A percentile compares a stretch with the other conserved stretches of the same genome.
Conservation (phyloP, 2,797 vertebrate genomes). For the Antennarius maculatus region DNA sequence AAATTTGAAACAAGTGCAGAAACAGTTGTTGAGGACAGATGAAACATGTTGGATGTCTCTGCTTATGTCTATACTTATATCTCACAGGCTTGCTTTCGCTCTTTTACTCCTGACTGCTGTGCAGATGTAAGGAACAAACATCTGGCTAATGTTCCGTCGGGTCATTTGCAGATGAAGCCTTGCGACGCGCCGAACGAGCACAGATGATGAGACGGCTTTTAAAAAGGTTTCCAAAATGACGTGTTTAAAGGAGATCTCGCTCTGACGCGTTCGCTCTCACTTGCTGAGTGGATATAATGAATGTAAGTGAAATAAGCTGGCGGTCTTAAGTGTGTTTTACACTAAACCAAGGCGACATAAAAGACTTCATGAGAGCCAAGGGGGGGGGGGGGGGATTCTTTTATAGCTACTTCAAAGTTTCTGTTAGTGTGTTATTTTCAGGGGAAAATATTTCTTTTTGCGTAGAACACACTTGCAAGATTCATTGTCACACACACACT, state of each 20-base stretch:
- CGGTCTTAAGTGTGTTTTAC: conserved; percentile 16
- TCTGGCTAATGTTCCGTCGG: conserved; percentile 64
- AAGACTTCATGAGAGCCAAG: conserved; percentile 6
- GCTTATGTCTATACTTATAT: conserved; percentile 5
- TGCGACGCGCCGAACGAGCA: conserved; percentile 21
- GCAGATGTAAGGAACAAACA: conserved; percentile 51
- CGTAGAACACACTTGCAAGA: conserved; percentile 4
- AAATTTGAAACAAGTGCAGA: too few relatives aligned
- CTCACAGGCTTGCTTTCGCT: conserved; percentile 37
- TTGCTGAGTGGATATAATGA: conserved; percentile 29
- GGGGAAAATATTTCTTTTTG: neutral
- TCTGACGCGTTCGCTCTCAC: conserved; percentile 32
- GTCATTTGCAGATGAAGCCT: conserved; percentile 60
- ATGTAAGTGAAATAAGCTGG: conserved; percentile 16
- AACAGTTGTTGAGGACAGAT: too few relatives aligned
- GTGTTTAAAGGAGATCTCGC: conserved; percentile 20
- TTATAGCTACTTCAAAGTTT: neutral
- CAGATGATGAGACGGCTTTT: conserved; percentile 65
- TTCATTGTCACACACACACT: conserved; percentile 9
- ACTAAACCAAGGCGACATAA: conserved; percentile 4
- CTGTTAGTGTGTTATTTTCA: neutral
- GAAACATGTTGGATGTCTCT: too few relatives aligned
- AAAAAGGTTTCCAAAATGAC: conserved; percentile 56
- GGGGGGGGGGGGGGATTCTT: neutral
- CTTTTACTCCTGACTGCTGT: conserved; percentile 33